Conservation (phyloP, 64 coral and sea anemone genomes). For the Dendronephthya gigantea region DNA sequence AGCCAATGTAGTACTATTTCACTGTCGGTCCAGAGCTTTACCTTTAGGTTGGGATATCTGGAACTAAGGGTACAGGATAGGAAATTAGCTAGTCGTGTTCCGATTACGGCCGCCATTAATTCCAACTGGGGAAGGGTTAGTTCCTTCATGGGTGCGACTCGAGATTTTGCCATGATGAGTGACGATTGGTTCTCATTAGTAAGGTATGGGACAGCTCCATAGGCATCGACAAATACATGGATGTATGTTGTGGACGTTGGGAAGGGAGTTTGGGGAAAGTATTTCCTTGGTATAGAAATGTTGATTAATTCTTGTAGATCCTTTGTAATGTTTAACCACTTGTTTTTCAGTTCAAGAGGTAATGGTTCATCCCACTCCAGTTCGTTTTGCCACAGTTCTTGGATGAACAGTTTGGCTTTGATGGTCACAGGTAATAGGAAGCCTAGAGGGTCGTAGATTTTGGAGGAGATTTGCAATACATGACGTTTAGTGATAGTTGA, state of each 20-base stretch:
- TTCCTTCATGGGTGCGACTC: not conserved
- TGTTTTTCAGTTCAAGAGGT: conserved; percentile 5
- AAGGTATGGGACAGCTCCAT: not conserved
- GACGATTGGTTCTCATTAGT: not conserved
- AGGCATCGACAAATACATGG: not conserved
- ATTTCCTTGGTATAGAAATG: too few relatives aligned
- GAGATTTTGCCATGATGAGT: conserved; percentile 1
- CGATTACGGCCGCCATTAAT: too few relatives aligned
- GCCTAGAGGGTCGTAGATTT: conserved; percentile 35
- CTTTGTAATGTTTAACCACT: too few relatives aligned
- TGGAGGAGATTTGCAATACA: conserved; percentile 26
- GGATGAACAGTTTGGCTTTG: conserved; percentile 36
- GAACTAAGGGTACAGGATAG: too few relatives aligned
- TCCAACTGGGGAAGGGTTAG: not conserved
- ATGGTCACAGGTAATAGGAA: conserved; percentile 30
- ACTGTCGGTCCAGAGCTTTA: too few relatives aligned
- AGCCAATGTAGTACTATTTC: too few relatives aligned
- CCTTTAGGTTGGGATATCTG: too few relatives aligned
- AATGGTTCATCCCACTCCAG: conserved; percentile 40
- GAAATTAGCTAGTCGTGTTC: too few relatives aligned
- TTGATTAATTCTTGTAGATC: too few relatives aligned
- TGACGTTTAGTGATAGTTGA: not conserved
- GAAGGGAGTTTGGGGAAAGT: too few relatives aligned
- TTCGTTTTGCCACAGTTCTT: conserved; percentile 38
- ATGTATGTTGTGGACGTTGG: not conserved